These are phyloP conservation scores for Eubucco bourcierii DNA, from an alignment of 2,113 vertebrate species.

Conservation along the genomic window DNA sequence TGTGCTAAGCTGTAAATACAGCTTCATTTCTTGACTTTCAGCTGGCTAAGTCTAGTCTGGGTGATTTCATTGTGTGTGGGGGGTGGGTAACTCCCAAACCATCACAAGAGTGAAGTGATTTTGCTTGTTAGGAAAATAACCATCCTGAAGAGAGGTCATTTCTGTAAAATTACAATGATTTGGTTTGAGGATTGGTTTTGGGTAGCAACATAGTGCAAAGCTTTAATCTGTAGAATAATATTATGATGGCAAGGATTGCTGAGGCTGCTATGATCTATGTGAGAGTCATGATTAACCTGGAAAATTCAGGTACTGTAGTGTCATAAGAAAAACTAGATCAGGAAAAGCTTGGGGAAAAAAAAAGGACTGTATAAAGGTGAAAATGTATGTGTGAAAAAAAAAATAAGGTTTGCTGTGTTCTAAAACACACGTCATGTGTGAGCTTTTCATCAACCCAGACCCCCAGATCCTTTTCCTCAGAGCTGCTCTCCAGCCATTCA, in stretches of 20 bases:
- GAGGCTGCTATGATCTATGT: neutral
- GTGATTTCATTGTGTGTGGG: too few species aligned
- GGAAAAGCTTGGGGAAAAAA: neutral
- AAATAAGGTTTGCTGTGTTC: neutral
- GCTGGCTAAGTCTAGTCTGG: too few species aligned
- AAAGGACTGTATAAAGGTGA: neutral
- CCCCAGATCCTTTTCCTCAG: too few species aligned
- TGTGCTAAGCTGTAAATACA: too few species aligned
- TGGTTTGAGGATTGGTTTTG: neutral
- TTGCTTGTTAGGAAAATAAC: neutral
- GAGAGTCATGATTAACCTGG: neutral
- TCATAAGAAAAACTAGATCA: neutral
- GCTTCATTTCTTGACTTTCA: too few species aligned
- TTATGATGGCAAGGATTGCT: neutral
- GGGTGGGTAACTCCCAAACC: too few species aligned
- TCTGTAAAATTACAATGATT: neutral
- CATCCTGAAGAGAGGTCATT: neutral
- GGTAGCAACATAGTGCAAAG: neutral
- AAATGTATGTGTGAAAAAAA: neutral
- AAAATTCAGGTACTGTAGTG: neutral
- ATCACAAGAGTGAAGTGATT: neutral
- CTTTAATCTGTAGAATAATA: neutral
- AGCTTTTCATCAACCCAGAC: too few species aligned
- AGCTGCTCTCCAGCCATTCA: too few species aligned
- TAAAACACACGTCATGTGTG: too few species aligned